These are phyloP conservation scores for Apocheima hispidaria DNA, from an alignment of 2,888 invertebrate species.

Conservation along the genomic window DNA sequence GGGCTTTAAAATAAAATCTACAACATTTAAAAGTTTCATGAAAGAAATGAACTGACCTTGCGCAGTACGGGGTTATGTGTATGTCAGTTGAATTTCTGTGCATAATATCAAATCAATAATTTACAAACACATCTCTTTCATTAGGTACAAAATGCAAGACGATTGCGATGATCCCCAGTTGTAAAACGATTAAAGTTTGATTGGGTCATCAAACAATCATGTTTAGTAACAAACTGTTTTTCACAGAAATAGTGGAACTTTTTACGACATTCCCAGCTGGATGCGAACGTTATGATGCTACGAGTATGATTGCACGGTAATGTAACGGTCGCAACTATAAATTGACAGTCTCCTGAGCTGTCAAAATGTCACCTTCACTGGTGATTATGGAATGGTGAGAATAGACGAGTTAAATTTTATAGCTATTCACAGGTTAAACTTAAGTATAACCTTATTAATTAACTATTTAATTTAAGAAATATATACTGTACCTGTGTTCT, in stretches of 20 bases:
- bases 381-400: too few species aligned
- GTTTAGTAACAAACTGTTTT: conserved; percentile 12
- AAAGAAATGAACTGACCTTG: too few species aligned
- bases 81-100: neutral
- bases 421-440: too few species aligned
- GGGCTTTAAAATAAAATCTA: too few species aligned
- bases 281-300: neutral
- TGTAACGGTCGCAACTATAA: neutral
- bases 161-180: conserved; percentile 8
- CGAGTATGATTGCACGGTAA: neutral
- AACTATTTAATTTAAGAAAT: too few species aligned
- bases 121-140: neutral
- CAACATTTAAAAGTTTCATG: too few species aligned
- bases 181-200: conserved; percentile 25
- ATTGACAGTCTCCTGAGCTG: neutral
- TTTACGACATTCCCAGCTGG: conserved; percentile 22
- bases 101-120: neutral
- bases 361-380: neutral
- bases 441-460: too few species aligned
- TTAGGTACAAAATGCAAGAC: neutral
- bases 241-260: conserved; percentile 11
- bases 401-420: too few species aligned
- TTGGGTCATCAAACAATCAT: conserved; percentile 26
- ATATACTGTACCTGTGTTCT: too few species aligned
- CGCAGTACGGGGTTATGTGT: too few species aligned